Conservation (phyloP, 2,797 vertebrate species). For the Chloroceryle inda region DNA sequence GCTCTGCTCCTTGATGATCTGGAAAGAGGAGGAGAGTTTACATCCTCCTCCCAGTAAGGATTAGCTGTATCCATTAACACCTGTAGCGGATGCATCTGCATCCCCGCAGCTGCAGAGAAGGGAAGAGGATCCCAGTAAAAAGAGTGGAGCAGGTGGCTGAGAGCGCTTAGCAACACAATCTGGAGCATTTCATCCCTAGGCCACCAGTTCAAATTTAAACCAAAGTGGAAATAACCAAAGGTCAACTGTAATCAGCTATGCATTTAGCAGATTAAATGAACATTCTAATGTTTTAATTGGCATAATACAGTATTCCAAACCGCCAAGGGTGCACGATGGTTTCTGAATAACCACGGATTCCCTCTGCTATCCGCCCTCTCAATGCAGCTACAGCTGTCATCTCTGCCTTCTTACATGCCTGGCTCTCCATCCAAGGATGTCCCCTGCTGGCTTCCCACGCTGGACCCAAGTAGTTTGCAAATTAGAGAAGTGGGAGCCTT, state of each 20-base stretch:
- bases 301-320: neutral
- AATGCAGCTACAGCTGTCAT: neutral
- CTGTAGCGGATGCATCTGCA: neutral
- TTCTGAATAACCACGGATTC: neutral
- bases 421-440: neutral
- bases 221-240: neutral
- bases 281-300: neutral
- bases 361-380: neutral
- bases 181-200: neutral
- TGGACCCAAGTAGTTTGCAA: slow-evolving; percentile 23
- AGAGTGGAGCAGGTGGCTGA: neutral
- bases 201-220: neutral
- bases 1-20: neutral
- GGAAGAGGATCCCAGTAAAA: neutral
- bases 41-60: neutral
- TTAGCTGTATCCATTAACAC: neutral
- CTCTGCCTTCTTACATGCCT: neutral
- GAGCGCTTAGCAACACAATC: neutral
- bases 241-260: neutral
- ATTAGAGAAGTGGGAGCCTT: slow-evolving; percentile 31
- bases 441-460: neutral
- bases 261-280: neutral
- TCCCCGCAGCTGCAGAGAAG: fast-evolving
- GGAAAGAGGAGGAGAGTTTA: neutral
- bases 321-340: neutral